Base-by-base conservation (phyloP, 2,113 vertebrate genomes). In the Nestor notabilis region DNA sequence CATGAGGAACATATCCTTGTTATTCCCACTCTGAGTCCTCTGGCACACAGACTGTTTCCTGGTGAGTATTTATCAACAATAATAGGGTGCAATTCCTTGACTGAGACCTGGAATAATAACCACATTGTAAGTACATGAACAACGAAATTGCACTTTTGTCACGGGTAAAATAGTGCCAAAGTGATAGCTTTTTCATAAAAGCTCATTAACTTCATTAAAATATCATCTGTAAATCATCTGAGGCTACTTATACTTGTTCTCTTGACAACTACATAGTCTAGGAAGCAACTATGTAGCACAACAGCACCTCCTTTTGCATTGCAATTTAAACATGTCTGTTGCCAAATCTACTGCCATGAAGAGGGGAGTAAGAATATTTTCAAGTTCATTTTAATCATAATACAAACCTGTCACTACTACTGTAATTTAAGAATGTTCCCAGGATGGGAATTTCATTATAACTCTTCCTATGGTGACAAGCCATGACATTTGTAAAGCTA, bases 151-250 rank as follows among this genome's bases (percentile, higher is more conserved):
- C 31, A 60, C 9, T 58, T 74, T 74, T 64, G 28, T 86, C 52
- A 71, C 28, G 60, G 24, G 39, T 87, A 84, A 75, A 87, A 71
- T 8, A 83, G 76, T 43, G 69, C 55, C 79, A 71, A 63, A 92
- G 77, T 44, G 63, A 60, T 10, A 60, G 12, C 29, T 58, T 78
- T 90, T 74, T 87, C 86, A 90, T 83, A 90, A 90, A 92, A 79
- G 25, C 71, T 91, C 47, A 68, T 82, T 97, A 92, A 58, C 44
- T 85, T 85, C 33, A 85, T n/a, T 76, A 44, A 95, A 90, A 61
- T 65, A 79, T 28, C 5, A 84, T 56, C 46, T 81, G 11, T 61
- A 90, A 75, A 60, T 86, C 77, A 90, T 39, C 44, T 50, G 76
- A 86, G 70, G 75, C 35, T 63, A 69, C 24, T 76, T 66, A 15